Base-by-base conservation (phyloP, 1,140 invertebrate species). In the Arion vulgaris region DNA sequence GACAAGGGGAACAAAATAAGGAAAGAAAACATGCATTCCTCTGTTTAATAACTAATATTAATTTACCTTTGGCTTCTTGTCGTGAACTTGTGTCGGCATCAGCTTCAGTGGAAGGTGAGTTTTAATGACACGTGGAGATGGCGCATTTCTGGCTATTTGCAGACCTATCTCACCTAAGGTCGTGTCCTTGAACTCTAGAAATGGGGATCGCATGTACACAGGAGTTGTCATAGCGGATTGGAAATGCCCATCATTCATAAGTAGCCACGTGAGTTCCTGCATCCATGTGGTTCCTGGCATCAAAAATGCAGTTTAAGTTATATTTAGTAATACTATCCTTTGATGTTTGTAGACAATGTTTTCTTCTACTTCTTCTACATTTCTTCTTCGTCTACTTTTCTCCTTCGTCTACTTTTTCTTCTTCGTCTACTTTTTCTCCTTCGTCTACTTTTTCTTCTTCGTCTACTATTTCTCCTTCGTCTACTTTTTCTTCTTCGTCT, bases 261-360 rank as follows among this genome's bases (percentile, higher is more conserved):
- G 94, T 32, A 96, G 93, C 96, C 96, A 97, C 4, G 96, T 94
- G 94, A 97, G 96, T 93, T 98, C 96, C 91, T 97, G 96, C 15
- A 95, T 94, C 96, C 96, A 97, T 2, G 96, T 96, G 51, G 96
- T 97, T 41, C 96, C 96, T 91, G n/a, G 71, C 4, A 23, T 23
- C 9, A 57, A 45, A 45, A 45, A 45, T 7, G 15, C 5, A 45
- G 41, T 45, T 45, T 15, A 45, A 45, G 41, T n/a, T n/a, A n/a
- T n/a, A n/a, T n/a, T n/a, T n/a, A n/a, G n/a, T n/a, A n/a, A n/a
- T n/a, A n/a, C n/a, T n/a, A n/a, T n/a, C n/a, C n/a, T n/a, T n/a
- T n/a, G n/a, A n/a, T n/a, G n/a, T n/a, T n/a, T n/a, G n/a, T n/a
- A n/a, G n/a, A n/a, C n/a, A n/a, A n/a, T n/a, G n/a, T n/a, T n/a